These are phyloP conservation scores for Aphelinus certus DNA, from an alignment of 1,140 invertebrate genomes.

Conservation along the genomic window DNA sequence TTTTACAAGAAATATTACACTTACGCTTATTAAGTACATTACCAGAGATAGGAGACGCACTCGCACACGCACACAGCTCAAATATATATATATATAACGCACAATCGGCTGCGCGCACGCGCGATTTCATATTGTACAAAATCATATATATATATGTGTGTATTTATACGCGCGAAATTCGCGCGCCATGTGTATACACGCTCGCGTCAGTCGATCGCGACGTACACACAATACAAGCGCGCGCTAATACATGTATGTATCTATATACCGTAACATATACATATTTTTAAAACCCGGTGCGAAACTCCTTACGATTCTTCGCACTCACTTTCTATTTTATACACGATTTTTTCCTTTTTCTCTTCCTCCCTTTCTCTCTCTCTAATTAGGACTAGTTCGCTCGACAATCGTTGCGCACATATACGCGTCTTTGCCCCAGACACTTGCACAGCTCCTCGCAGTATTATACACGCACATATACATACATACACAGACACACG, in stretches of 20 bases:
- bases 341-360: background rate
- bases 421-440: slow-evolving; percentile 18
- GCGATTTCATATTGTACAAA: no score
- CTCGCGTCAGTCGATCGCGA: background rate
- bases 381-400: slow-evolving; percentile 32
- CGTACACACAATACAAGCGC: background rate
- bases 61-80: no score
- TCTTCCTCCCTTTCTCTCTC: background rate
- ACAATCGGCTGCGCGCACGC: background rate
- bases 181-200: no score
- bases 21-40: slow-evolving; percentile 6
- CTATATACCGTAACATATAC: no score
- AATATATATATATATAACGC: no score
- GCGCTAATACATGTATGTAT: no score
- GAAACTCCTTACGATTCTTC: no score
- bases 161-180: no score
- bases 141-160: no score
- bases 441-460: background rate
- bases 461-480: background rate
- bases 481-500: background rate
- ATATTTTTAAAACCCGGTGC: no score
- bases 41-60: background rate
- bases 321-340: no score
- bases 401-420: background rate
- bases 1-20: slow-evolving; percentile 50